Conservation (phyloP, 2,113 vertebrate genomes). For the Equus przewalskii region DNA sequence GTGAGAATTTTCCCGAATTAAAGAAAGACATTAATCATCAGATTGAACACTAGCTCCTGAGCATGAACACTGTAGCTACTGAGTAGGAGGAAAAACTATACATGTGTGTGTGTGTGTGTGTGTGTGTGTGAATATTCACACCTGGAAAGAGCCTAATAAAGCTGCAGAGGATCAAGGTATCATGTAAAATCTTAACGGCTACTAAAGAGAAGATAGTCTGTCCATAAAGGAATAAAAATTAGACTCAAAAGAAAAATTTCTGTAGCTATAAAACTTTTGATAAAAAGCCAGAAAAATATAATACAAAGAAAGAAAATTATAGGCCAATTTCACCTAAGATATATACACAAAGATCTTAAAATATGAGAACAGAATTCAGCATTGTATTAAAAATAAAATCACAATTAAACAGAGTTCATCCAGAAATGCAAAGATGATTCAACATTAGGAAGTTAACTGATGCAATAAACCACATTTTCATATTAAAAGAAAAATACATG, state of each 20-base stretch:
- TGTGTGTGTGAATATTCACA: neutral
- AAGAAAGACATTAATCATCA: neutral
- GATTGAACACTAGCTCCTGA: neutral
- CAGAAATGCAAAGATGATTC: slow-evolving; percentile 34
- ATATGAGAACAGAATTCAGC: neutral
- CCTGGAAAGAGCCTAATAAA: neutral
- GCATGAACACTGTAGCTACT: neutral
- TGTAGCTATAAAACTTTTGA: neutral
- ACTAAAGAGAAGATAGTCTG: neutral
- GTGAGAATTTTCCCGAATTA: slow-evolving; percentile 43
- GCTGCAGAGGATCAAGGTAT: neutral
- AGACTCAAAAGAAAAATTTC: slow-evolving; percentile 30
- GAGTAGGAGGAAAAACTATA: neutral
- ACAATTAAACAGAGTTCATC: neutral
- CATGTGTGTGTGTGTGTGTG: neutral
- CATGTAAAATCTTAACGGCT: slow-evolving; percentile 32
- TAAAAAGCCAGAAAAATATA: slow-evolving; percentile 9
- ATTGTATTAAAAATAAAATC: neutral
- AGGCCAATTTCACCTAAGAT: slow-evolving; percentile 33
- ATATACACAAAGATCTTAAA: slow-evolving; percentile 42
- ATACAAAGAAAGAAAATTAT: slow-evolving; percentile 49
- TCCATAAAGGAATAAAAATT: slow-evolving; percentile 30
- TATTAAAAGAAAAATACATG: neutral
- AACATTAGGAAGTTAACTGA: slow-evolving; percentile 29
- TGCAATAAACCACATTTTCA: slow-evolving; percentile 27